phyloP scores from a whole-genome alignment of 2,888 invertebrate species.

The Dusona sp. region DNA sequence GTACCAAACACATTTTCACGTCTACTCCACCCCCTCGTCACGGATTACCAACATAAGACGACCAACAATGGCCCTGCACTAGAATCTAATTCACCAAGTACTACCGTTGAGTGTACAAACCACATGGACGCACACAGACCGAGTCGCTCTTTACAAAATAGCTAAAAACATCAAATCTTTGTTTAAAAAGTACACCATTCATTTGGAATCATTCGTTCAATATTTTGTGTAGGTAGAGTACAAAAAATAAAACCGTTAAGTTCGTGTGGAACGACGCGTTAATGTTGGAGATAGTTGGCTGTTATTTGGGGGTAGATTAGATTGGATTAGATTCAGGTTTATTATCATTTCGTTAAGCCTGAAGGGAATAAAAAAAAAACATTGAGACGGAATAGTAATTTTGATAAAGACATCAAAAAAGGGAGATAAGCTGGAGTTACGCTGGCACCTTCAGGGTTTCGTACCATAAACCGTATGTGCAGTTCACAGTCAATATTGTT shows the following conservation, averaged over 20 bases:
- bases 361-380: not conserved
- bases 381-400: too few species aligned
- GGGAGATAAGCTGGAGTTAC: too few species aligned
- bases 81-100: conserved; percentile 78
- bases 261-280: too few species aligned
- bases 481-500: too few species aligned
- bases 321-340: too few species aligned
- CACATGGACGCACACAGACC: not conserved
- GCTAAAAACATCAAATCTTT: conserved; percentile 36
- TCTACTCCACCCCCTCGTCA: conserved; percentile 51
- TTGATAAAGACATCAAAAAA: too few species aligned
- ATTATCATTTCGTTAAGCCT: too few species aligned
- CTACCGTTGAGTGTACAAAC: conserved; percentile 33
- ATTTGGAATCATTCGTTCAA: not conserved
- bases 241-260: not conserved
- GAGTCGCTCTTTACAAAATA: not conserved
- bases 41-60: conserved; percentile 55
- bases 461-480: too few species aligned
- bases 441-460: too few species aligned
- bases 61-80: conserved; percentile 75
- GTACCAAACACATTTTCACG: conserved; percentile 49
- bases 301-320: too few species aligned
- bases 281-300: too few species aligned
- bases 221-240: not conserved
- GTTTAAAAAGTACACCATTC: conserved; percentile 38